Base-by-base conservation (phyloP, 2,888 invertebrate species). In the Spodoptera exigua region DNA sequence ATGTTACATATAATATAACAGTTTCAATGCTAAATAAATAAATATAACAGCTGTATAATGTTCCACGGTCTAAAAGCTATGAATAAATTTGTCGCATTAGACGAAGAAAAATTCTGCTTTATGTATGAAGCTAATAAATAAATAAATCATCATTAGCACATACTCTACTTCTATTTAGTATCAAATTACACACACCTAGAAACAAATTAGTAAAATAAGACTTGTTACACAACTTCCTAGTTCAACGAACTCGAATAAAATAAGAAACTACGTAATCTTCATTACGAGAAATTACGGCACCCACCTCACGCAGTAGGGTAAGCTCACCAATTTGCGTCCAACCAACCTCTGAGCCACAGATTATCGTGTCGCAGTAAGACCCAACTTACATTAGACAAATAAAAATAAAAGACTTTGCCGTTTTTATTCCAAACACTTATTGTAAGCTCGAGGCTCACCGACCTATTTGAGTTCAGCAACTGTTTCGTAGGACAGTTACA, bases 341-440 rank as follows among this genome's bases (percentile, higher is more conserved):
- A 54, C 57, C 54, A 61, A 72, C 45, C 43, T 39, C 44, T 36
- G 48, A 46, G 37, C 39, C 18, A 61, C 68, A 72, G 61, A 72
- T 67, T 61, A 67, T 68, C 47, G 37, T 49, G 63, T 74, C 48
- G 45, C 49, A 34, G 40, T 61, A 55, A 56, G 54, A 54, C 48
- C 45, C 68, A 54, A 53, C 61, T 70, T 44, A 60, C 55, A 69
- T 47, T 63, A 56, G 46, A 45, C 40, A 41, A 64, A 71, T 74
- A 74, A 71, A 74, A 71, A 63, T 59, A 63, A 69, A 70, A 46
- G 53, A 57, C 52, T 55, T 41, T 11, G 12, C 48, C 46, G 55
- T 69, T 71, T 71, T 74, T 70, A 74, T 69, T 71, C 48, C 59
- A 71, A 71, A 70, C 74, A 70, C 70, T 71, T 74, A 71, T 64